phyloP scores from a whole-genome alignment of 2,113 vertebrate genomes.

The Collichthys lucidus region DNA sequence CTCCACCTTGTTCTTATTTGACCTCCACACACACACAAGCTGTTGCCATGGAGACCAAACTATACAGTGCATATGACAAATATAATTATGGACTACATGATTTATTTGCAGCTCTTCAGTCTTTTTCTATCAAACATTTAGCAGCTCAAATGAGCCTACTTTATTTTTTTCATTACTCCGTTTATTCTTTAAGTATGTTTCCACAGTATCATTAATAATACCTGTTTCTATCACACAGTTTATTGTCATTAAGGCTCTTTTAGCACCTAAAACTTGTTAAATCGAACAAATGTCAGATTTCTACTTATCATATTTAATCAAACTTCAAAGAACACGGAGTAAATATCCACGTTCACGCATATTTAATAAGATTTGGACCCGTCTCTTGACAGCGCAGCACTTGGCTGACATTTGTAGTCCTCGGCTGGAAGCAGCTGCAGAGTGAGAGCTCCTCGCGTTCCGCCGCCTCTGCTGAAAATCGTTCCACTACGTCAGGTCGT shows the following conservation, averaged over 20 bases:
- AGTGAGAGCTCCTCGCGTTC: constrained; percentile 51
- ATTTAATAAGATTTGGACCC: neutral
- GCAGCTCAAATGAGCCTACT: no score
- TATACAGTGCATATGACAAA: no score
- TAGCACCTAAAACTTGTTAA: neutral
- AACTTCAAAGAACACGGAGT: neutral
- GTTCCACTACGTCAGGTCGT: constrained; percentile 79
- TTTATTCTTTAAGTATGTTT: no score
- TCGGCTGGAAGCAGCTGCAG: neutral
- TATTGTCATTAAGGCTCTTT: neutral
- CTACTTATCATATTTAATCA: neutral
- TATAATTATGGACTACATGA: no score
- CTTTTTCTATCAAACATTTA: no score
- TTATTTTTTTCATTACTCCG: no score
- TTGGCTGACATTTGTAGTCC: neutral
- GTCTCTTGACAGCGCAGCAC: neutral
- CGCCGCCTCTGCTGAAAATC: constrained; percentile 41
- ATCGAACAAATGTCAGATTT: neutral
- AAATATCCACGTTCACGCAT: neutral
- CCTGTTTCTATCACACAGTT: no score
- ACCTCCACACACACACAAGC: neutral
- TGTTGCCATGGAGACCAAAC: constrained; percentile 25
- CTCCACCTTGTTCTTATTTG: no score
- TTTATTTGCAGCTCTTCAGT: no score
- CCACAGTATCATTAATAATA: no score